phyloP scores from a whole-genome alignment of 53 echinoderm and acorn worm genomes.

The Actinopyga echinites region DNA sequence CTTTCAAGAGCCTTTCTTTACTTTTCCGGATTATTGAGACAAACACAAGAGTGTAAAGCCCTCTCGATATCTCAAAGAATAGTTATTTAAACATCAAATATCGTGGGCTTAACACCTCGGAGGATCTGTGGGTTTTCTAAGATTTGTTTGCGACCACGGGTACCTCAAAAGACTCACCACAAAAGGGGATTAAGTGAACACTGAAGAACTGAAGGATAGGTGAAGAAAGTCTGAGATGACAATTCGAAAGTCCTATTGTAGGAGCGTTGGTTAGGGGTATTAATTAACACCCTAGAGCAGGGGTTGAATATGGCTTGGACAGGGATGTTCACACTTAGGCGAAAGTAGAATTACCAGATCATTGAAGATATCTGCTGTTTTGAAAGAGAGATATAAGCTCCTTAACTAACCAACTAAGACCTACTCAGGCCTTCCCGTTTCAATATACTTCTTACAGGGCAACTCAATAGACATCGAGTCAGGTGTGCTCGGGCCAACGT shows the following conservation, averaged over 20 bases:
- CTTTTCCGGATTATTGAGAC: too few species aligned
- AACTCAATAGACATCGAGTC: not conserved
- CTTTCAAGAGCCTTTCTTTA: too few species aligned
- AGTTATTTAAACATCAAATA: not conserved
- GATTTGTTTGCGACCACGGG: not conserved
- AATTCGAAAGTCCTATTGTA: not conserved
- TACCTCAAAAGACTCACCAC: not conserved
- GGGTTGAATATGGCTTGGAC: not conserved
- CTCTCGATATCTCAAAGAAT: not conserved
- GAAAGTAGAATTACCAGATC: not conserved
- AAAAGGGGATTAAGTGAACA: not conserved
- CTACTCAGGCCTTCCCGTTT: too few species aligned
- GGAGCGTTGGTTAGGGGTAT: not conserved
- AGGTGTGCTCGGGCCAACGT: not conserved
- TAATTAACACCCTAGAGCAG: not conserved
- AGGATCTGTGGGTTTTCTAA: not conserved
- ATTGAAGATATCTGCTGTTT: too few species aligned
- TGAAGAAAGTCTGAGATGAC: not conserved
- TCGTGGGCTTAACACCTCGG: not conserved
- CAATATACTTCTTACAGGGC: too few species aligned
- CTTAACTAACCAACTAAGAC: too few species aligned
- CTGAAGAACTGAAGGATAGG: not conserved
- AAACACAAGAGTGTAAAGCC: too few species aligned
- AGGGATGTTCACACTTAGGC: slow-evolving; percentile 3
- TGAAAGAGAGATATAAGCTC: too few species aligned